Evolutionary conservation across 1,140 invertebrate species (phyloP).

Genomic region (Papilio xuthus): DNA sequence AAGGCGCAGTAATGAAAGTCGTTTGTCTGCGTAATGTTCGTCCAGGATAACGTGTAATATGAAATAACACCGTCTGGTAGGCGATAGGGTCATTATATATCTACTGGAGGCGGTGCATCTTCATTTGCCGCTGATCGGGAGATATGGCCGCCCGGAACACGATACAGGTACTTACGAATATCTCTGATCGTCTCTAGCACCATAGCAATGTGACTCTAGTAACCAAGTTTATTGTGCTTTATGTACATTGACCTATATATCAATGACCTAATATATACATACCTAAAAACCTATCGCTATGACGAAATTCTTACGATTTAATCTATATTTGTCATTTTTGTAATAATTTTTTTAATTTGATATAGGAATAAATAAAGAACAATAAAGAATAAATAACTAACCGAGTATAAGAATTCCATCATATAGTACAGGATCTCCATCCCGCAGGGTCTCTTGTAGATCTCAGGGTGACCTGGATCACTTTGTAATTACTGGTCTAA

Average conservation of each 20-base stretch:
- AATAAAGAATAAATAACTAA: too few species aligned
- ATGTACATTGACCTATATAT: neutral
- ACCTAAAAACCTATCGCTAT: neutral
- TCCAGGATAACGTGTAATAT: constrained; percentile 70
- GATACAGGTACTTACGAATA: constrained; percentile 36
- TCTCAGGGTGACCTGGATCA: too few species aligned
- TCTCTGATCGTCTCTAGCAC: neutral
- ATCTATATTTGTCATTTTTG: too few species aligned
- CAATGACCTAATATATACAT: too few species aligned
- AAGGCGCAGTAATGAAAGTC: constrained; percentile 61
- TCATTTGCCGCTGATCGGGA: constrained; percentile 63
- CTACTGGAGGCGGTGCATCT: constrained; percentile 53
- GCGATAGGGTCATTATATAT: constrained; percentile 60
- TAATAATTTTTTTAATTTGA: too few species aligned
- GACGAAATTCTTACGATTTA: neutral
- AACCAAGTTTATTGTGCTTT: constrained; percentile 1
- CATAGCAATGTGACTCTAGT: neutral
- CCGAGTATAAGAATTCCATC: too few species aligned
- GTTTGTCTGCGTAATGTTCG: constrained; percentile 70
- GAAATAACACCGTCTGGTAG: constrained; percentile 64
- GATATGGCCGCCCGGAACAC: constrained; percentile 48
- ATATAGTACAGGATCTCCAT: too few species aligned
- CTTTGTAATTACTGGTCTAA: too few species aligned
- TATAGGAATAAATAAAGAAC: too few species aligned
- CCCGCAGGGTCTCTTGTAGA: too few species aligned